Evolutionary conservation across 2,888 invertebrate species (phyloP).

Genomic region (Liopterus haemorrhoidalis): DNA sequence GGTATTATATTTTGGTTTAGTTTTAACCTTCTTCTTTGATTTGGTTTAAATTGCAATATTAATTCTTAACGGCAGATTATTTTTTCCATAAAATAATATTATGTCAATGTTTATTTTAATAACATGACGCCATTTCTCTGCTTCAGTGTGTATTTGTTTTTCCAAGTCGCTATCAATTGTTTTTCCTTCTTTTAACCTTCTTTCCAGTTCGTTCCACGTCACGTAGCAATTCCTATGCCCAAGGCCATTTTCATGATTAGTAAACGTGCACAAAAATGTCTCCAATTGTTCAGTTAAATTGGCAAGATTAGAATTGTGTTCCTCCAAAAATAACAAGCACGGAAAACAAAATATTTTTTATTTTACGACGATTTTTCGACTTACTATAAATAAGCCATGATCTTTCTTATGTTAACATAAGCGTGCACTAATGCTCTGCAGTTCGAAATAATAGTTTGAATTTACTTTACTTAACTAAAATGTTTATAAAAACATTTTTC

Average conservation of each 20-base stretch:
- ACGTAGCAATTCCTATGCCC: constrained; percentile 7
- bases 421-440: too few relatives aligned
- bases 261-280: constrained; percentile 6
- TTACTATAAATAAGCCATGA: not conserved
- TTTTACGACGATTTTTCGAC: not conserved
- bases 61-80: not conserved
- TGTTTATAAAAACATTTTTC: too few relatives aligned
- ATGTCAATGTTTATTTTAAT: constrained; percentile 2
- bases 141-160: constrained; percentile 5
- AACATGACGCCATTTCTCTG: constrained; percentile 6
- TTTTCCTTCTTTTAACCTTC: not conserved
- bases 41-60: too few relatives aligned
- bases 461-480: too few relatives aligned
- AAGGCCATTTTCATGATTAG: constrained; percentile 4
- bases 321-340: constrained; percentile 6
- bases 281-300: constrained; percentile 3
- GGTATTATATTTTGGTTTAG: too few relatives aligned
- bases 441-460: too few relatives aligned
- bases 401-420: too few relatives aligned
- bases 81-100: not conserved
- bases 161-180: constrained; percentile 5
- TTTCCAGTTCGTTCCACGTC: not conserved
- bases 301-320: not conserved
- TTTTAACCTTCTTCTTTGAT: too few relatives aligned
- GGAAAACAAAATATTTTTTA: constrained; percentile 24